Percentiles rank a stretch among this genome's conserved stretches.
phyloP scores from a whole-genome alignment of 2,888 invertebrate genomes.

The Sthenelais limicola region DNA sequence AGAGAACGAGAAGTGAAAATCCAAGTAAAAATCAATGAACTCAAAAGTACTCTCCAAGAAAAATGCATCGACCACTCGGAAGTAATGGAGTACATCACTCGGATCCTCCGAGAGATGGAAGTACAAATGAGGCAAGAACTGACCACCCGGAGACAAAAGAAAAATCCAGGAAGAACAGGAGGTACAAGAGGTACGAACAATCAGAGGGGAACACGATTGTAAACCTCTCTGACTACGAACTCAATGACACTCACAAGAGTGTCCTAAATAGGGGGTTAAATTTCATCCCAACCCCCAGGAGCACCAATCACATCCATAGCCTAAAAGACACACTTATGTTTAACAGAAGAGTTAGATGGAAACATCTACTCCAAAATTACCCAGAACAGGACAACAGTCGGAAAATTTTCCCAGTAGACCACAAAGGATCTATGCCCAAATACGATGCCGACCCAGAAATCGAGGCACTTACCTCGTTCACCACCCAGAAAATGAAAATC shows the following conservation, averaged over 20 bases:
- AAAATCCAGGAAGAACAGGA: background rate
- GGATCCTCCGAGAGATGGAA: background rate
- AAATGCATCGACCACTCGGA: background rate
- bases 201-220: background rate
- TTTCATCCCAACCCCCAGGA: background rate
- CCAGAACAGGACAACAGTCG: background rate
- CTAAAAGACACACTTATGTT: background rate
- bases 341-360: background rate
- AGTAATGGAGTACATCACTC: background rate
- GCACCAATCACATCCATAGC: background rate
- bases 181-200: background rate
- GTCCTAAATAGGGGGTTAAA: constrained; percentile 11
- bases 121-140: background rate
- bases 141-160: background rate
- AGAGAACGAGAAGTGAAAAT: background rate
- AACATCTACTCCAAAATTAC: background rate
- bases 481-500: background rate
- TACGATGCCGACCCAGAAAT: background rate
- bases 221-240: background rate
- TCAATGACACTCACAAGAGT: background rate
- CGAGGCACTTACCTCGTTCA: background rate
- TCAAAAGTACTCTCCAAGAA: background rate
- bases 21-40: background rate
- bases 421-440: background rate
- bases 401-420: background rate